Evolutionary conservation across 2,888 invertebrate genomes (phyloP).

Genomic region (Hanleya hanleyi): DNA sequence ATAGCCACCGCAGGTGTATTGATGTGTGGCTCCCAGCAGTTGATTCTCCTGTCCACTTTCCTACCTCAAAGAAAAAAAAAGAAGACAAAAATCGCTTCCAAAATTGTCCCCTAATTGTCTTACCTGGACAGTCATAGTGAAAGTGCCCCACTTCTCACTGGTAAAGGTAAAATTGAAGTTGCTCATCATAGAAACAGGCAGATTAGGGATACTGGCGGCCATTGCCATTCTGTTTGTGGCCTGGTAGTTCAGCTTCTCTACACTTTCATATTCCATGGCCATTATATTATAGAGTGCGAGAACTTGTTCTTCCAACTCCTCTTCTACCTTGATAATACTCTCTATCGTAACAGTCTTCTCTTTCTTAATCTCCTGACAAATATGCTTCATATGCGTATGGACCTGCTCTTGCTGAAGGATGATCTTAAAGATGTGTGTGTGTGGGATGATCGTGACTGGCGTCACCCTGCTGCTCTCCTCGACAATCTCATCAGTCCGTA

Average conservation of each 20-base stretch:
- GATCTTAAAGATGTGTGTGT: background rate
- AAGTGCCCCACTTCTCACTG: background rate
- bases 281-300: background rate
- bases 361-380: background rate
- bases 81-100: too few species aligned
- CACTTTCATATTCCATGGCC: background rate
- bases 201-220: background rate
- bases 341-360: background rate
- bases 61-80: too few species aligned
- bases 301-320: background rate
- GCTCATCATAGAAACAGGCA: conserved; percentile 15
- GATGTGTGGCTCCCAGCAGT: too few species aligned
- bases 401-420: background rate
- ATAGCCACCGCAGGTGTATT: too few species aligned
- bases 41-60: too few species aligned
- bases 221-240: background rate
- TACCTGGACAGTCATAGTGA: conserved; percentile 6
- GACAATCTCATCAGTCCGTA: background rate
- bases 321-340: background rate
- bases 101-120: too few species aligned
- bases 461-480: background rate
- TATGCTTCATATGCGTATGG: background rate
- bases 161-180: conserved; percentile 20
- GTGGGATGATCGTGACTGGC: background rate
- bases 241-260: too few species aligned